Conservation (phyloP, 2,797 vertebrate species). For the Lagodon rhomboides region DNA sequence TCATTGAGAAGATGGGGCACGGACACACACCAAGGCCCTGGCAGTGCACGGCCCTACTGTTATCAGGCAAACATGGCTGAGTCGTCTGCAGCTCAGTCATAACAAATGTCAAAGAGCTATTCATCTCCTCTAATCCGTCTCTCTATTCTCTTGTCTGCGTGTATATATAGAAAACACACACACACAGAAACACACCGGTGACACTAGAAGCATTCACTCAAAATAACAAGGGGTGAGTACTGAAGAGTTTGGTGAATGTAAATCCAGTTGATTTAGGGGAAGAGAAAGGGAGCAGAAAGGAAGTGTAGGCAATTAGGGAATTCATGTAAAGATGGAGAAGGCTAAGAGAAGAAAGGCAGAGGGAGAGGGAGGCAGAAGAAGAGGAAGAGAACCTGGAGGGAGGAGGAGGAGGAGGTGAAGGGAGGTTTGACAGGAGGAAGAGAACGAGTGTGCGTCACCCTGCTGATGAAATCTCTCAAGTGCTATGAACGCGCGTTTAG, state of each 20-base stretch:
- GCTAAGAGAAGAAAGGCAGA: constrained; percentile 1
- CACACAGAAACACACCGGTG: neutral
- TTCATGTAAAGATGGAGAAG: constrained; percentile 18
- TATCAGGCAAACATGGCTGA: constrained; percentile 49
- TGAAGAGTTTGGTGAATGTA: constrained; percentile 27
- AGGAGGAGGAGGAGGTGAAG: neutral
- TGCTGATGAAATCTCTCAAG: constrained; percentile 36
- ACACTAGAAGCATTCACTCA: constrained; percentile 45
- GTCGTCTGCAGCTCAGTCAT: constrained; percentile 65
- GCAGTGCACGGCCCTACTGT: constrained; percentile 65
- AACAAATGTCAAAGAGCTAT: constrained; percentile 77
- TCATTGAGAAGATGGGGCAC: constrained; percentile 72
- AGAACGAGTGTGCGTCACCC: constrained; percentile 7
- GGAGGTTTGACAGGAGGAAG: constrained; percentile 14
- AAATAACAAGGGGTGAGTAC: constrained; percentile 36
- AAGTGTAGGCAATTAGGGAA: constrained; percentile 35
- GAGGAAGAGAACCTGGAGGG: neutral
- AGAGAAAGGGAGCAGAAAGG: constrained; percentile 12
- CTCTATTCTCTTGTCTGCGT: constrained; percentile 40
- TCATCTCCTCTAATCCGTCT: constrained; percentile 70
- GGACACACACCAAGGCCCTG: constrained; percentile 57
- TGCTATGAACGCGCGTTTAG: constrained; percentile 20
- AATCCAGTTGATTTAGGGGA: constrained; percentile 33
- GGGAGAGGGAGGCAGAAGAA: constrained; percentile 1
- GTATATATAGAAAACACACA: constrained; percentile 5